A percentile compares a stretch with the other conserved stretches of the same genome.
Conservation (phyloP, 2,113 vertebrate species). For the Ursus arctos region DNA sequence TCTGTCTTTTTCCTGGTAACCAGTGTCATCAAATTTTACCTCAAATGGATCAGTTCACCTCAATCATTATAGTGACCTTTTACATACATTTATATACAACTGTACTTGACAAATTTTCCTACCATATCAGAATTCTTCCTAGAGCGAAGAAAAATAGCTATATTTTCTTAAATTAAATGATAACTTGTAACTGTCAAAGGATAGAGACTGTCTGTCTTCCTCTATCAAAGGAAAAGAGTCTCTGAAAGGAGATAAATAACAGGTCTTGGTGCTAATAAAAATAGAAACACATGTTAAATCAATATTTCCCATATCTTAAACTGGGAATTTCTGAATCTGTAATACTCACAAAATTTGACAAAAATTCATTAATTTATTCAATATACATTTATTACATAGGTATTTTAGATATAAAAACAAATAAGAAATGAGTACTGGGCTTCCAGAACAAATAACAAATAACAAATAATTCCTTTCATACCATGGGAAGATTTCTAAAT, state of each 20-base stretch:
- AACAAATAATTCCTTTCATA: background rate
- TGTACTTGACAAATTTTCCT: background rate
- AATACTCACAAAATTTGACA: background rate
- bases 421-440: background rate
- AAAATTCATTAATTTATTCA: constrained; percentile 16
- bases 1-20: background rate
- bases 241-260: background rate
- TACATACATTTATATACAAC: background rate
- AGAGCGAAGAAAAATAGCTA: background rate
- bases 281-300: background rate
- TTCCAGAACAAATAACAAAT: background rate
- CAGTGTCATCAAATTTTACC: background rate
- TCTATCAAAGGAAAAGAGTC: background rate
- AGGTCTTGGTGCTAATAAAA: background rate
- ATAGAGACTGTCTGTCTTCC: background rate
- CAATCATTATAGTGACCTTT: background rate
- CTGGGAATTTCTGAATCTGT: background rate
- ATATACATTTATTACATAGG: background rate
- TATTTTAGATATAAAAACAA: background rate
- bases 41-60: background rate
- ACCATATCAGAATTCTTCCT: background rate
- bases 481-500: background rate
- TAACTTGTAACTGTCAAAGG: background rate
- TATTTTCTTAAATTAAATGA: background rate
- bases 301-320: background rate